phyloP scores from a whole-genome alignment of 2,797 vertebrate species.

The Helostoma temminkii region DNA sequence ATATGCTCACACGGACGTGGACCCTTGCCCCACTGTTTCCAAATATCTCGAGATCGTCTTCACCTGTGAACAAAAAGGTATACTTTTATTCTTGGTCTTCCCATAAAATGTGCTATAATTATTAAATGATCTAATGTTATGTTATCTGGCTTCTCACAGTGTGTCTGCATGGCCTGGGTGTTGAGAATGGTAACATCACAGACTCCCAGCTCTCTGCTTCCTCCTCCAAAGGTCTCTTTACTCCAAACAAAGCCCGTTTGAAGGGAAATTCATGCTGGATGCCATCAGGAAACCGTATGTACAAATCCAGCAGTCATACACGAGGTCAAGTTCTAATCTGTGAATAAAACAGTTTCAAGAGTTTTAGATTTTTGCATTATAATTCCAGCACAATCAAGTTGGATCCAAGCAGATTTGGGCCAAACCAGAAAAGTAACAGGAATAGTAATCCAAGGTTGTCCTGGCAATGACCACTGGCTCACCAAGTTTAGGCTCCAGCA shows the following conservation, averaged over 20 bases:
- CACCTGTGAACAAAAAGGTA: constrained; percentile 86
- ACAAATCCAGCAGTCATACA: not conserved
- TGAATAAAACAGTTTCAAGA: not conserved
- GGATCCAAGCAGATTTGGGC: constrained; percentile 83
- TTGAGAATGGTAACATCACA: constrained; percentile 80
- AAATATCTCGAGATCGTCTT: constrained; percentile 85
- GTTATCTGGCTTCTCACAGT: constrained; percentile 64
- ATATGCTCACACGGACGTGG: constrained; percentile 63
- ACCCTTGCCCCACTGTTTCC: constrained; percentile 78
- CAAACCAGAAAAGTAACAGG: constrained; percentile 82
- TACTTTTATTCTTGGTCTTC: not conserved
- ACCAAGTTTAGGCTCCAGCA: constrained; percentile 82
- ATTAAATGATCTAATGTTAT: not conserved
- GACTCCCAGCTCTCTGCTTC: constrained; percentile 81
- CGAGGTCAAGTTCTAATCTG: not conserved
- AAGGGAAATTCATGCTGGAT: constrained; percentile 85
- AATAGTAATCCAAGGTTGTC: constrained; percentile 84
- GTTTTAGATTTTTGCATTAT: not conserved
- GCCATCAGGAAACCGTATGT: constrained; percentile 76
- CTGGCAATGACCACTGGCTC: constrained; percentile 81
- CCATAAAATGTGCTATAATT: not conserved
- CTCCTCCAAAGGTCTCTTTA: constrained; percentile 63
- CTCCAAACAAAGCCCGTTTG: constrained; percentile 73
- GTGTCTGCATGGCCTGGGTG: constrained; percentile 83
- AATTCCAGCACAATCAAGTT: constrained; percentile 77